A percentile compares a stretch with the other conserved stretches of the same genome.
Conservation (phyloP, 2,888 invertebrate species). For the Ennomos quercinarius region DNA sequence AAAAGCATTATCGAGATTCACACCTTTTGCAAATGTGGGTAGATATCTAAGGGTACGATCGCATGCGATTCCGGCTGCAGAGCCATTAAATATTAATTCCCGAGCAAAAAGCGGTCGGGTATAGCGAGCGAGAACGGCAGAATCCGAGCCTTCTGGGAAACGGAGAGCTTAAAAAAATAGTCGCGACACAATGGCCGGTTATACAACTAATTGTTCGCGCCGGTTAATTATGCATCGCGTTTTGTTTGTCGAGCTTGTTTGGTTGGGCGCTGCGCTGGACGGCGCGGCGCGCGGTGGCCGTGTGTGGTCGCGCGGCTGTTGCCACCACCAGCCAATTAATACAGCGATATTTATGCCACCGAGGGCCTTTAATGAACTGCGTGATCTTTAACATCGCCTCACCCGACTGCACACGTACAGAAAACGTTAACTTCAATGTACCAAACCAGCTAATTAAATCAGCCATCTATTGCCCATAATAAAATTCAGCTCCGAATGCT, state of each 20-base stretch:
- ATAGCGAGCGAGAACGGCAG: conserved; percentile 49
- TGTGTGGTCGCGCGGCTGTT: conserved; percentile 38
- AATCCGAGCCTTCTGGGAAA: conserved; percentile 78
- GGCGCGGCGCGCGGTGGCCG: conserved; percentile 35
- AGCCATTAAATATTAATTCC: conserved; percentile 74
- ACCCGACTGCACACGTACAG: conserved; percentile 23
- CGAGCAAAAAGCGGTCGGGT: conserved; percentile 65
- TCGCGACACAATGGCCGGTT: conserved; percentile 74
- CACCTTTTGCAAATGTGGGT: conserved; percentile 56
- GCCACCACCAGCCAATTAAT: conserved; percentile 40
- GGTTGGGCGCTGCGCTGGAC: conserved; percentile 41
- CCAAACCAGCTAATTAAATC: conserved; percentile 34
- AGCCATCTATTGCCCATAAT: conserved; percentile 34
- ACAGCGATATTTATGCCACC: conserved; percentile 35
- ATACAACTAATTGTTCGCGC: conserved; percentile 79
- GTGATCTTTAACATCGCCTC: conserved; percentile 40
- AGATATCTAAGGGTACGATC: conserved; percentile 64
- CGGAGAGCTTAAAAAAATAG: conserved; percentile 63
- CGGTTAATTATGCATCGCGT: conserved; percentile 71
- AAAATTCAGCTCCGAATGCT: conserved; percentile 32
- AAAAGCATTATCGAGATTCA: conserved; percentile 43
- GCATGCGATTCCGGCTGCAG: conserved; percentile 67
- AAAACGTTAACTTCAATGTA: conserved; percentile 36
- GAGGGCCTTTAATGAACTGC: conserved; percentile 35
- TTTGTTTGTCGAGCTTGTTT: conserved; percentile 63